phyloP scores from a whole-genome alignment of 1,140 invertebrate species.

The Sogatella furcifera region DNA sequence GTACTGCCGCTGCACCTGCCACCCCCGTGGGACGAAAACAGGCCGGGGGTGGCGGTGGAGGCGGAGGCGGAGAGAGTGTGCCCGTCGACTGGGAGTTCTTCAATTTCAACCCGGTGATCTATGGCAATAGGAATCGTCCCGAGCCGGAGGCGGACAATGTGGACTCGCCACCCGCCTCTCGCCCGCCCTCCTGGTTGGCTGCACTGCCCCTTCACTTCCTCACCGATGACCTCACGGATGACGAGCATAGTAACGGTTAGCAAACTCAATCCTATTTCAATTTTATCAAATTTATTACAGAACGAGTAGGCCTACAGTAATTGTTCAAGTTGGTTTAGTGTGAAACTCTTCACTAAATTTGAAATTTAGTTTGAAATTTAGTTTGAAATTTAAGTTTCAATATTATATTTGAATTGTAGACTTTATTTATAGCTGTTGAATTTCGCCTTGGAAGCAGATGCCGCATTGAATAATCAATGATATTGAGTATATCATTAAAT shows the following conservation, averaged over 20 bases:
- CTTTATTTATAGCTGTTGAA: no score
- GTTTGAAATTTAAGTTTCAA: no score
- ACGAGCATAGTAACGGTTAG: slow-evolving; percentile 1
- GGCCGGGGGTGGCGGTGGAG: neutral
- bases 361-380: no score
- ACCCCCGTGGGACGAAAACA: slow-evolving; percentile 5
- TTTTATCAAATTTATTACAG: no score
- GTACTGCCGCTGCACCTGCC: slow-evolving; percentile 5
- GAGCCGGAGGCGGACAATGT: slow-evolving; percentile 6
- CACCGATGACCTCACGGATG: slow-evolving; percentile 16
- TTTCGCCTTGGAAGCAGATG: no score
- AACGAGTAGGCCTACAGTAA: no score
- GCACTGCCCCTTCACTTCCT: slow-evolving; percentile 22
- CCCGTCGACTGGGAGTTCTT: slow-evolving; percentile 34
- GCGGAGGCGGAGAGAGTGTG: slow-evolving; percentile 4
- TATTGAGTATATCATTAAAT: no score
- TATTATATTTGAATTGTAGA: no score
- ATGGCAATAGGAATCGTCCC: slow-evolving; percentile 19
- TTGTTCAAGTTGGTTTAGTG: no score
- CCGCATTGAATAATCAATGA: no score
- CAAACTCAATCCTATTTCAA: no score
- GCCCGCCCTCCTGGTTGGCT: slow-evolving; percentile 22
- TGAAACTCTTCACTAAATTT: no score
- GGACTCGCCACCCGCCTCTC: slow-evolving; percentile 9
- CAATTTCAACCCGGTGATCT: slow-evolving; percentile 32